Evolutionary conservation across 2,888 invertebrate genomes (phyloP).

Genomic region (Sphaeridia pumilis): DNA sequence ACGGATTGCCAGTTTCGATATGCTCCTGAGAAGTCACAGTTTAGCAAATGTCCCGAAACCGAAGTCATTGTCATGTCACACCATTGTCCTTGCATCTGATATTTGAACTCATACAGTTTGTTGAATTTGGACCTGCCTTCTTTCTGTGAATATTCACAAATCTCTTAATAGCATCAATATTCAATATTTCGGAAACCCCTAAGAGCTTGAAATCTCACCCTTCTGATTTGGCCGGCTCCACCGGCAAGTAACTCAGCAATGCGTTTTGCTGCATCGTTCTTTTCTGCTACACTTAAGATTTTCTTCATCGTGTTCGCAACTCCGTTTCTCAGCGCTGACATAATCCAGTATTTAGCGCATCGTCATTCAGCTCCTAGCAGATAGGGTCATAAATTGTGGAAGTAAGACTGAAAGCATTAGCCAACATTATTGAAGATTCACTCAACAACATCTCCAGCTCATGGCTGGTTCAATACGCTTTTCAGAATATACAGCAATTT

Average conservation of each 20-base stretch:
- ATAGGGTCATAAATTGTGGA: too few species aligned
- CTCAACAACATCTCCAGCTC: too few species aligned
- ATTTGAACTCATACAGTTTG: constrained; percentile 89
- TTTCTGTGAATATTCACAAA: constrained; percentile 48
- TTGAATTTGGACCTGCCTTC: constrained; percentile 84
- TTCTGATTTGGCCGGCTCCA: constrained; percentile 48
- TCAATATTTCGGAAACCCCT: too few species aligned
- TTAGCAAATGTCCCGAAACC: constrained; percentile 88
- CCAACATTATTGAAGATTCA: too few species aligned
- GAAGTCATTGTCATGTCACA: constrained; percentile 92
- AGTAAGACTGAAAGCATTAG: too few species aligned
- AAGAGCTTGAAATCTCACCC: constrained; percentile 49
- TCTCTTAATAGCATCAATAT: too few species aligned
- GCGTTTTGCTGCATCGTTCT: constrained; percentile 98
- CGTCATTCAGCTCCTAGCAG: too few species aligned
- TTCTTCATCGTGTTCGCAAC: constrained; percentile 51
- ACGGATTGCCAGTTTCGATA: constrained; percentile 72
- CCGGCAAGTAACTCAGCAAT: constrained; percentile 74
- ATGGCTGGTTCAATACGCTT: too few species aligned
- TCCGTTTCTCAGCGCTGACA: too few species aligned
- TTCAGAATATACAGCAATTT: too few species aligned
- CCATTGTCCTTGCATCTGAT: constrained; percentile 58
- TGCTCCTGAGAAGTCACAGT: constrained; percentile 60
- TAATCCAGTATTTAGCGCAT: too few species aligned
- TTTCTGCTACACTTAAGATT: constrained; percentile 94